These are phyloP conservation scores for Karalla daura DNA, from an alignment of 2,797 vertebrate species.

Conservation along the genomic window DNA sequence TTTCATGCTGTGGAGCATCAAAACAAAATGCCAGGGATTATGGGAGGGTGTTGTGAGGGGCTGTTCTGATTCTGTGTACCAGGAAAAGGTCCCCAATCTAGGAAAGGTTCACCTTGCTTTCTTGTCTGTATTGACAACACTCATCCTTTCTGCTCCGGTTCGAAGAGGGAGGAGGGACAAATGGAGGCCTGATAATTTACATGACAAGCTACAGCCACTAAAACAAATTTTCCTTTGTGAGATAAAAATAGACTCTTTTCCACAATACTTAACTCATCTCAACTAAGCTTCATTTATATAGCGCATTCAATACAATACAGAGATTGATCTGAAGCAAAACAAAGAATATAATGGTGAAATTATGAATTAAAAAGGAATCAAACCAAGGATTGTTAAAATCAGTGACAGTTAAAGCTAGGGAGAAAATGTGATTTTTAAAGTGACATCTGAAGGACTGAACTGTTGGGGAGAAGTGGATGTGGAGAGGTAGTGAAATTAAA, in stretches of 20 bases:
- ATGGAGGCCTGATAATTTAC: slow-evolving; percentile 54
- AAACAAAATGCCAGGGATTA: slow-evolving; percentile 75
- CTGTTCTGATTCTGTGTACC: slow-evolving; percentile 58
- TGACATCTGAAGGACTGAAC: no score
- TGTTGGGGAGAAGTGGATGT: no score
- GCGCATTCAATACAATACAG: no score
- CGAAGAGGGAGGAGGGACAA: slow-evolving; percentile 72
- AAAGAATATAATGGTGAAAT: no score
- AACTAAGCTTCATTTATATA: no score
- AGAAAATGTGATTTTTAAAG: no score
- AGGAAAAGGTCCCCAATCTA: slow-evolving; percentile 87
- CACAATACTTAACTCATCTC: no score
- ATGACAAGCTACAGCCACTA: slow-evolving; percentile 48
- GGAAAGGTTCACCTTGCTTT: slow-evolving; percentile 88
- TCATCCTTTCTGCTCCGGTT: slow-evolving; percentile 80
- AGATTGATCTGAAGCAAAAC: no score
- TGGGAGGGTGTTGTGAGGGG: slow-evolving; percentile 51
- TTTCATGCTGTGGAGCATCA: slow-evolving; percentile 88
- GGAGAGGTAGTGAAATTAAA: no score
- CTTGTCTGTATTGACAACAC: slow-evolving; percentile 84
- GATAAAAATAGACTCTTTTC: slow-evolving; percentile 28
- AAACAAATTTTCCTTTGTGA: slow-evolving; percentile 27
- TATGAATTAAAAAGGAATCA: no score
- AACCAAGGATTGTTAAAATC: no score
- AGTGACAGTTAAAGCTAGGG: no score